Percentiles rank a stretch among this genome's conserved stretches.
Conservation (phyloP, 2,113 vertebrate genomes). For the Synodontis membranacea region DNA sequence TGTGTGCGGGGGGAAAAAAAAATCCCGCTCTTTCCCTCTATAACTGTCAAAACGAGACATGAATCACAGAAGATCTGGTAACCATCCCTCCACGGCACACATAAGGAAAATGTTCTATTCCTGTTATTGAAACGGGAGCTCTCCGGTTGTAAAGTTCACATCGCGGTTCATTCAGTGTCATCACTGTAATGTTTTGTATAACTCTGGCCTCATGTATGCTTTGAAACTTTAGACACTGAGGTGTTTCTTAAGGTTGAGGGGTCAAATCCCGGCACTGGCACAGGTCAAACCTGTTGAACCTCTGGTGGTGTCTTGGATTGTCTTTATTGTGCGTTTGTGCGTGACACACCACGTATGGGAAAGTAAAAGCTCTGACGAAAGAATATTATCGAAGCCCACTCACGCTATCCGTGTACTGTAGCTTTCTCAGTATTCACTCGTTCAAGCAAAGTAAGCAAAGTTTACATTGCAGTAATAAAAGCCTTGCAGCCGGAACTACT, state of each 20-base stretch:
- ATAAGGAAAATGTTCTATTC: constrained; percentile 31
- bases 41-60: constrained; percentile 27
- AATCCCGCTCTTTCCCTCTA: neutral
- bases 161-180: neutral
- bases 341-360: neutral
- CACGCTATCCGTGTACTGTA: neutral
- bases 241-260: neutral
- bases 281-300: neutral
- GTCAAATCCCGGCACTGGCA: neutral
- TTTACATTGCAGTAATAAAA: neutral
- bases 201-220: no score
- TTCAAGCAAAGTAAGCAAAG: neutral
- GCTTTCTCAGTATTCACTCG: neutral
- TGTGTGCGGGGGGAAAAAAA: neutral
- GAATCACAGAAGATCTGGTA: constrained; percentile 39
- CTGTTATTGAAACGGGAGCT: neutral
- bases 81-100: neutral
- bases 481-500: neutral
- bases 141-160: neutral
- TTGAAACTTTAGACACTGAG: neutral
- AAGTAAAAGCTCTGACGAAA: neutral
- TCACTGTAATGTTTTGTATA: neutral
- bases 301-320: neutral
- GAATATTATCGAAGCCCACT: neutral
- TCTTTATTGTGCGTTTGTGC: neutral